Base-by-base conservation (phyloP, 1,140 invertebrate species). In the Cotesia glomerata region DNA sequence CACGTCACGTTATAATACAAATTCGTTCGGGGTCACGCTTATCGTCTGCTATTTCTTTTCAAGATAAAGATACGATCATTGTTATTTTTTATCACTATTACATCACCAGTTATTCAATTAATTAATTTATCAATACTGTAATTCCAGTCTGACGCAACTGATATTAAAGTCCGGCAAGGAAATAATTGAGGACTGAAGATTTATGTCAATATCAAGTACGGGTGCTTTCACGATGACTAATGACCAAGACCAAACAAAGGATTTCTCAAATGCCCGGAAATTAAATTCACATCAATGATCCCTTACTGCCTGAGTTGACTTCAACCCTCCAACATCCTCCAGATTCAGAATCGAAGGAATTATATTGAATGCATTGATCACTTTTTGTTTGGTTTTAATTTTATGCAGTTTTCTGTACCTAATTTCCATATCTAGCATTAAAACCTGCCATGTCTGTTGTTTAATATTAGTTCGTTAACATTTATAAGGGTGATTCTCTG, bases 1-100 rank as follows among this genome's bases (percentile, higher is more conserved):
- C 72, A 52, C 52, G 52, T 52, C 66, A 69, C 72, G 72, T 63
- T 61, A 62, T 63, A 52, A 69, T 52, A 62, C n/a, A 73, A 69
- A 73, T 69, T 69, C 58, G 36, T 34, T 7, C 5, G 68, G 13
- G 59, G 36, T 62, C 45, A 51, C 56, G 67, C 16, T 70, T 70
- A 62, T 59, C 59, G 18, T 18, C 26, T 26, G 13, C 18, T 18
- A 59, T 59, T 59, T 18, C 14, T 32, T 18, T 18, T 26, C 5
- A 18, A 26, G 13, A 14, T 7, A 11, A 18, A 59, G 18, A 59
- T 32, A 59, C 7, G 16, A 14, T 16, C 14, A 13, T 7, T 16
- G 54, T 16, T 7, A 58, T 14, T 16, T 11, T 58, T 7, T 14
- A 7, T 16, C 54, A 3, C 26, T 16, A 14, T 16, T 13, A 7